Conservation (phyloP, 2,797 vertebrate genomes). For the Bradypus variegatus region DNA sequence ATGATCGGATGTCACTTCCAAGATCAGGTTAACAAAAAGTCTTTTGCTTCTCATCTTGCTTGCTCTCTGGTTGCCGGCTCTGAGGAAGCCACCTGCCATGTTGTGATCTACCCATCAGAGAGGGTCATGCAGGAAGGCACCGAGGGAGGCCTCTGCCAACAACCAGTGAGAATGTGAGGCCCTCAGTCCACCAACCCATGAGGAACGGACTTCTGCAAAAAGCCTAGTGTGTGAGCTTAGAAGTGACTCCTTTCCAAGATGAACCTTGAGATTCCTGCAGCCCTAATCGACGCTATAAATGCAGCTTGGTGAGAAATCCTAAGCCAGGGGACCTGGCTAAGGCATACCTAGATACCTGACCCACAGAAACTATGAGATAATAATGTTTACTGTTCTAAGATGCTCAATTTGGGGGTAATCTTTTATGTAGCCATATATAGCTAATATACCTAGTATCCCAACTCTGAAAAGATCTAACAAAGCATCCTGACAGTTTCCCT, state of each 20-base stretch:
- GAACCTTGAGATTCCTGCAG: background rate
- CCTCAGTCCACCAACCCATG: background rate
- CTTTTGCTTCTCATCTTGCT: background rate
- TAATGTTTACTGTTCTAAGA: background rate
- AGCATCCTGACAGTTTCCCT: background rate
- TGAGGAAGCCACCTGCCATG: background rate
- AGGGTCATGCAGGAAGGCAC: background rate
- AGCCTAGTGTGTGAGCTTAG: background rate
- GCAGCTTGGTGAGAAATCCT: background rate
- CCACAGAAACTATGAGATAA: background rate
- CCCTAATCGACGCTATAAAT: background rate
- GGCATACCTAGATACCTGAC: background rate
- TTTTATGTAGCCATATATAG: background rate
- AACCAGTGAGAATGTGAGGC: background rate
- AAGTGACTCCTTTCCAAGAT: background rate
- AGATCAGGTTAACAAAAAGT: background rate
- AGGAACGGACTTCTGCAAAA: background rate
- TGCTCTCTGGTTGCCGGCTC: background rate
- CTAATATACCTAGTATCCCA: background rate
- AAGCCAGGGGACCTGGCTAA: background rate
- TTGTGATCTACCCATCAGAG: background rate
- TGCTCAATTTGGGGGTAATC: background rate
- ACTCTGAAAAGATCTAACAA: background rate
- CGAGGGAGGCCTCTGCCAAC: background rate
- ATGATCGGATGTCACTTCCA: background rate